A percentile compares a stretch with the other conserved stretches of the same genome.
Conservation (phyloP, 2,797 vertebrate species). For the Spondyliosoma cantharus region DNA sequence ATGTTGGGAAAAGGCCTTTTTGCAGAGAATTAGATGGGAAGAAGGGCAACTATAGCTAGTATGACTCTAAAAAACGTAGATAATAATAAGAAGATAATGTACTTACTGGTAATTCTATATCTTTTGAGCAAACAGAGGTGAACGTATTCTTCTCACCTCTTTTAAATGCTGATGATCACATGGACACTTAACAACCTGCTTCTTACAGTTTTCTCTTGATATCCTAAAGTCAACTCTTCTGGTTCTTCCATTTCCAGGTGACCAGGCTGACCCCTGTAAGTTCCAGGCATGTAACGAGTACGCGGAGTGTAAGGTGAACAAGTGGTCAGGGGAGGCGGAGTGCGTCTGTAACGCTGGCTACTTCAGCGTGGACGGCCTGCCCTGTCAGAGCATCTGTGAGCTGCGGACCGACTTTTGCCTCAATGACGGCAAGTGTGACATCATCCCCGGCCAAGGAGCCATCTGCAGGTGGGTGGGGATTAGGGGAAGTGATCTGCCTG, state of each 20-base stretch:
- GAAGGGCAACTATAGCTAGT: background rate
- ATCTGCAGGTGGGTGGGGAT: conserved; percentile 92
- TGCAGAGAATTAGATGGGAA: background rate
- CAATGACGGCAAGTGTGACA: conserved; percentile 97
- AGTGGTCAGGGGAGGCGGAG: conserved; percentile 93
- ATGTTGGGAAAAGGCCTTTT: background rate
- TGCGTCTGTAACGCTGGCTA: conserved; percentile 94
- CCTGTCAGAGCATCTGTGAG: conserved; percentile 95
- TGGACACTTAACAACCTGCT: background rate
- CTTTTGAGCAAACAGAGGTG: background rate
- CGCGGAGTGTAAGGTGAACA: conserved; percentile 92
- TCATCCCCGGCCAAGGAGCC: conserved; percentile 94
- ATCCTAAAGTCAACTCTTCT: conserved; percentile 2
- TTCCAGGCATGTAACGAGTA: conserved; percentile 98
- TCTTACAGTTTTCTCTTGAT: background rate
- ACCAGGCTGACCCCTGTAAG: conserved; percentile 94
- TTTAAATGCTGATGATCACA: background rate
- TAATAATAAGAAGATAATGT: too few species aligned
- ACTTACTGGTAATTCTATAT: background rate
- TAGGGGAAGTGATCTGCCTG: conserved; percentile 33
- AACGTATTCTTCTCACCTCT: background rate
- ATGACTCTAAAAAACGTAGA: background rate
- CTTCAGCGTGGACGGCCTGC: conserved; percentile 91
- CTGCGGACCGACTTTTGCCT: conserved; percentile 93
- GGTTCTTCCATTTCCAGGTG: conserved; percentile 81